Evolutionary conservation across 1,140 invertebrate genomes (phyloP), one percentile per base, ranked within the genome.

Genomic region (Elysia chlorotica): DNA sequence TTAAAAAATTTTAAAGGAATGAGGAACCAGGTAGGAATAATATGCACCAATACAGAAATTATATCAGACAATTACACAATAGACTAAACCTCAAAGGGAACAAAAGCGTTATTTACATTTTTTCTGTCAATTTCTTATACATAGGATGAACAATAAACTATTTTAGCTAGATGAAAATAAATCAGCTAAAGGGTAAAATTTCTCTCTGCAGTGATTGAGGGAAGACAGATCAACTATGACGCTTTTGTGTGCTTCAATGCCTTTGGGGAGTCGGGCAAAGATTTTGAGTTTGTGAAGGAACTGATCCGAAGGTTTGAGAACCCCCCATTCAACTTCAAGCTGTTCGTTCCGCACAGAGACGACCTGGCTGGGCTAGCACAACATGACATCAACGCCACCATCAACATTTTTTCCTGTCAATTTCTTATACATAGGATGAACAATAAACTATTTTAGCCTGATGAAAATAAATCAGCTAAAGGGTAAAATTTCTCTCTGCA

Each of bases 221-320:
- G 76, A 0, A 31, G 31, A 31, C 65, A 76, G 33, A 77, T 78
- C 21, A 71, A 71, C 28, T 88, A 86, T 77, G 87, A 88, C 74
- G 87, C 87, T 2, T 88, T 86, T 76, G 77, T 88, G 19, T 87
- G 86, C 65, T 88, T 87, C 74, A 82, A 83, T 61, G 81, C 82
- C 36, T 78, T 79, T 35, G 30, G 72, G 67, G 36, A 76, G 31
- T 57, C 53, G 23, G 2, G 17, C 28, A 35, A 38, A 21, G 86
- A 88, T 74, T 31, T 86, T 37, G 37, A 72, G 21, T 88, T 87
- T 81, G 87, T 87, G 10, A 76, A 78, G 25, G 31, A 81, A 23
- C 76, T 88, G 65, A 82, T 86, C 56, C 37, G 69, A n/a, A 78
- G 75, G 66, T 71, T 88, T 28, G 87, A 88, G 76, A 68, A 37